These are phyloP conservation scores for Leuciscus idus DNA, from an alignment of 2,113 vertebrate species.

Conservation along the genomic window DNA sequence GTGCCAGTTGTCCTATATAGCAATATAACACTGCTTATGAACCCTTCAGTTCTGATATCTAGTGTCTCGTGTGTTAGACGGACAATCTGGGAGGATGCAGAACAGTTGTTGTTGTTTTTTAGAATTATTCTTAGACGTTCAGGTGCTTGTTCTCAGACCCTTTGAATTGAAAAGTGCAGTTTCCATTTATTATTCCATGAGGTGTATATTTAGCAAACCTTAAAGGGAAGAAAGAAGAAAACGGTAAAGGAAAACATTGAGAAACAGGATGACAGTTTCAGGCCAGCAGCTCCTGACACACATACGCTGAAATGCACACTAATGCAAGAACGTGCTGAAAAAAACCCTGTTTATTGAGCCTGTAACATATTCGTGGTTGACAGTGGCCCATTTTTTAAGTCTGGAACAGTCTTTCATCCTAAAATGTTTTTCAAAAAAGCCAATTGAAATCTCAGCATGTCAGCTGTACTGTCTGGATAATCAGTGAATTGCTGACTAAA, in stretches of 20 bases:
- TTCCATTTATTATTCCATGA: slow-evolving; percentile 26
- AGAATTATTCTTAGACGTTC: background rate
- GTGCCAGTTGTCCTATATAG: slow-evolving; percentile 1
- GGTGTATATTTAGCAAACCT: slow-evolving; percentile 41
- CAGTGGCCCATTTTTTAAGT: slow-evolving; percentile 25
- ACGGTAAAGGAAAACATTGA: slow-evolving; percentile 32
- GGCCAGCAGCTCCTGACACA: slow-evolving; percentile 33
- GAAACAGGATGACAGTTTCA: slow-evolving; percentile 49
- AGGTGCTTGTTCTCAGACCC: slow-evolving; percentile 9
- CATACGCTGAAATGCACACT: slow-evolving; percentile 18
- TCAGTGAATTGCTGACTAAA: slow-evolving; percentile 7
- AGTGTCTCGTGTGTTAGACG: background rate
- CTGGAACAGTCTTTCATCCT: slow-evolving; percentile 16
- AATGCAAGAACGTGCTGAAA: background rate
- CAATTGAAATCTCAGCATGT: slow-evolving; percentile 10
- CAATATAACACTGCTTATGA: background rate
- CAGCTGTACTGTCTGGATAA: background rate
- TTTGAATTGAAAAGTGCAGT: slow-evolving; percentile 9
- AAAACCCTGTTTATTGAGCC: background rate
- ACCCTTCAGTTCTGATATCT: background rate
- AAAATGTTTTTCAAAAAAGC: slow-evolving; percentile 17
- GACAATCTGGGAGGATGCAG: background rate
- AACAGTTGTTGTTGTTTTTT: background rate
- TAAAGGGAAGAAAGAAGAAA: background rate
- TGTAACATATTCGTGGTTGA: slow-evolving; percentile 29